phyloP scores from a whole-genome alignment of 2,797 vertebrate species.

The Chloroceryle amazona region DNA sequence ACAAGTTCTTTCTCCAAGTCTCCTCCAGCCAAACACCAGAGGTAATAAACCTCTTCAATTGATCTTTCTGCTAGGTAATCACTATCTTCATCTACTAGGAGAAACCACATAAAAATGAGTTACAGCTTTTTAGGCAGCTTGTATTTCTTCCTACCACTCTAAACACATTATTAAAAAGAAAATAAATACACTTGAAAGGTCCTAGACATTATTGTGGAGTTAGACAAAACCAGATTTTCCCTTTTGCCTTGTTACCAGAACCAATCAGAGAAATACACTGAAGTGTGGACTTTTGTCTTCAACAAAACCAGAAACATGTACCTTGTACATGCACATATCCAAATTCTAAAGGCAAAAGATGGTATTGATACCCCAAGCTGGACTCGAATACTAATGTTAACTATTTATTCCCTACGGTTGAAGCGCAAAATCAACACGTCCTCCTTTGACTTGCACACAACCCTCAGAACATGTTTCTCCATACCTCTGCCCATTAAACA shows the following conservation, averaged over 20 bases:
- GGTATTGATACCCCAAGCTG: background rate
- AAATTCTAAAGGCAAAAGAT: background rate
- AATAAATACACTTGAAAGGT: background rate
- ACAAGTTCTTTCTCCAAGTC: slow-evolving; percentile 98
- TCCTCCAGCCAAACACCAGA: slow-evolving; percentile 98
- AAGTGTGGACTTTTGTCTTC: too few species aligned
- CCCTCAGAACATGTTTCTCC: background rate
- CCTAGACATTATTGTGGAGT: background rate
- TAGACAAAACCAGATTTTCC: too few species aligned
- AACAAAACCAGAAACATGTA: too few species aligned
- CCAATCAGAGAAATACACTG: background rate
- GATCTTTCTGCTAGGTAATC: slow-evolving; percentile 93
- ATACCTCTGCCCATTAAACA: background rate
- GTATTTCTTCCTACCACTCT: background rate
- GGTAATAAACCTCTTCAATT: slow-evolving; percentile 96
- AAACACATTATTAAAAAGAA: background rate
- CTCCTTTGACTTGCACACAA: background rate
- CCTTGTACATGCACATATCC: background rate
- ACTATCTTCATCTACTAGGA: slow-evolving; percentile 82
- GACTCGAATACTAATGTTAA: background rate
- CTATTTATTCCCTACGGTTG: background rate
- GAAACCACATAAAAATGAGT: slow-evolving; percentile 31
- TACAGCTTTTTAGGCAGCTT: background rate
- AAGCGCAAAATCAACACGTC: background rate
- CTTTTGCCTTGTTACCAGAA: background rate